Percentiles rank a stretch among this genome's conserved stretches.
Conservation (phyloP, 1,140 invertebrate genomes). For the Arion vulgaris region DNA sequence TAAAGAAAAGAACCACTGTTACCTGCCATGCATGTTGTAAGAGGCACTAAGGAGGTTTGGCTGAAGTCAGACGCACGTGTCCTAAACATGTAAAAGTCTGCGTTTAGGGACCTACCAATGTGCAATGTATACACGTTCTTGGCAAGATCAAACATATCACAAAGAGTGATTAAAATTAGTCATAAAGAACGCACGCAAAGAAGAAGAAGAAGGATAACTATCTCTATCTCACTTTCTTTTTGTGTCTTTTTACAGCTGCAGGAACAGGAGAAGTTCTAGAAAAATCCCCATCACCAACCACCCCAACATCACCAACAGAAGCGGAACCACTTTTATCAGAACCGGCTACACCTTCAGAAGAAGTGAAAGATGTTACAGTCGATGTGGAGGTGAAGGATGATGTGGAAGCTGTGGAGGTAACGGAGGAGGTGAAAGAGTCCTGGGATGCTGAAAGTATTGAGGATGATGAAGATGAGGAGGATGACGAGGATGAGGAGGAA, state of each 20-base stretch:
- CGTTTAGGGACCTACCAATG: no score
- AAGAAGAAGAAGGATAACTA: no score
- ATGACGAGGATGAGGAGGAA: constrained; percentile 27
- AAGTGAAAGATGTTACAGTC: constrained; percentile 33
- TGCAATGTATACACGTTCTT: no score
- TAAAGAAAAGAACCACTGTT: no score
- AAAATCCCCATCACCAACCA: constrained; percentile 43
- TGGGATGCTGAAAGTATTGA: constrained; percentile 57
- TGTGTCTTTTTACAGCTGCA: background rate
- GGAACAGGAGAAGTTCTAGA: constrained; percentile 13
- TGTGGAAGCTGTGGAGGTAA: constrained; percentile 45
- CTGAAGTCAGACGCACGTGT: no score
- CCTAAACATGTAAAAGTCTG: no score
- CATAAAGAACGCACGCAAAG: no score
- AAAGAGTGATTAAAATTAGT: no score
- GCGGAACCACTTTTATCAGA: background rate
- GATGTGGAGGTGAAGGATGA: constrained; percentile 43
- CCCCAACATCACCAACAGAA: constrained; percentile 4
- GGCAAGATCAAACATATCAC: no score
- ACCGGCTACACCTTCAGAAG: constrained; percentile 2
- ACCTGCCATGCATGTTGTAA: no score
- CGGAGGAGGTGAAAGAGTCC: constrained; percentile 49
- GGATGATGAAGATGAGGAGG: constrained; percentile 37
- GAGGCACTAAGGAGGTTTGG: no score
- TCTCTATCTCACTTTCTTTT: no score